Evolutionary conservation across 2,113 vertebrate genomes (phyloP).

Genomic region (Equus przewalskii): DNA sequence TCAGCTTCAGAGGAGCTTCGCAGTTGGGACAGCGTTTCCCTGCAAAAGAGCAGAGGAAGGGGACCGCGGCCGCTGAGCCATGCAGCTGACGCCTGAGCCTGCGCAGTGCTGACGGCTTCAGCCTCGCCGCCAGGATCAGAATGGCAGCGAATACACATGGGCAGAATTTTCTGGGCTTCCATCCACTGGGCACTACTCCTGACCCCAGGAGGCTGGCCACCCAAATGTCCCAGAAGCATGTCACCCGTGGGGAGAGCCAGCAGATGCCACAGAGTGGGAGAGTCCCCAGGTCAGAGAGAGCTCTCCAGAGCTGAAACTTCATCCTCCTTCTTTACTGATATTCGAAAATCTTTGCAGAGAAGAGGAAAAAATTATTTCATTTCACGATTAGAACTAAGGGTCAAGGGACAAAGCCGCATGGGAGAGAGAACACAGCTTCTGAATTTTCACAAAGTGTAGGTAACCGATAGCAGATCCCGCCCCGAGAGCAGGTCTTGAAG

Average conservation of each 20-base stretch:
- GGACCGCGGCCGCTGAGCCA: accelerated
- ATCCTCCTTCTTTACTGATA: not conserved
- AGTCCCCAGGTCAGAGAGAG: not conserved
- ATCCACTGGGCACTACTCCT: not conserved
- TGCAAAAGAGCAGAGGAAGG: conserved; percentile 66
- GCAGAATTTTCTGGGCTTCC: not conserved
- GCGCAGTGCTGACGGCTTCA: accelerated
- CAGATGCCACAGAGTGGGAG: not conserved
- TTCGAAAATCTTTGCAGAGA: conserved; percentile 49
- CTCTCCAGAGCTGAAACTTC: not conserved
- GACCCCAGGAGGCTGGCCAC: not conserved
- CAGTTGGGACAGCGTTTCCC: conserved; percentile 91
- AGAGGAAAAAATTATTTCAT: not conserved
- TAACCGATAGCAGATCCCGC: not conserved
- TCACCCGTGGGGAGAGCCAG: not conserved
- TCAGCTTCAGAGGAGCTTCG: conserved; percentile 86
- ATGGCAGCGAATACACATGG: too few relatives aligned
- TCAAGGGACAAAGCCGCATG: not conserved
- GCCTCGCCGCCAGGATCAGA: too few relatives aligned
- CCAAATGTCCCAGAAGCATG: not conserved
- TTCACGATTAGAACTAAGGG: not conserved
- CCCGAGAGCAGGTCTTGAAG: not conserved
- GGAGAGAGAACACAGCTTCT: not conserved
- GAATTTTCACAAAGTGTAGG: not conserved
- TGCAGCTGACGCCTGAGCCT: too few relatives aligned